These are phyloP conservation scores for Macropodus opercularis DNA, from an alignment of 2,797 vertebrate genomes.

Conservation along the genomic window DNA sequence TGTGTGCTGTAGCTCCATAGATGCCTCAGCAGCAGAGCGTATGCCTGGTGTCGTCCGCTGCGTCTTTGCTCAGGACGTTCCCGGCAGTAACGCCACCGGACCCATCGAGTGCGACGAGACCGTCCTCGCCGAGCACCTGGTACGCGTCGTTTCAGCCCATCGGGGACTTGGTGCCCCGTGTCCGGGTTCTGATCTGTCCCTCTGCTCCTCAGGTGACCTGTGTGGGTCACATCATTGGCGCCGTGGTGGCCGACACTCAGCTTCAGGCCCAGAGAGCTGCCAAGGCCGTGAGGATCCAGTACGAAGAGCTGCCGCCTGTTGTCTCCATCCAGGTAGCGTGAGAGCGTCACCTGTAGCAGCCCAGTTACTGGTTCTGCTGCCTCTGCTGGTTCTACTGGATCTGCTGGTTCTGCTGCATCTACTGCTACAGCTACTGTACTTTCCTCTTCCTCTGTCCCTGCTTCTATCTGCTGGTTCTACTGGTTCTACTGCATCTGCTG, in stretches of 20 bases:
- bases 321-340: conserved; percentile 95
- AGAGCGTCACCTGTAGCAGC: too few relatives aligned
- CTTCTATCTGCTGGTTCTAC: too few relatives aligned
- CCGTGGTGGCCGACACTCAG: conserved; percentile 90
- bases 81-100: conserved; percentile 88
- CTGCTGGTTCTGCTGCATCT: too few relatives aligned
- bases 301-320: conserved; percentile 87
- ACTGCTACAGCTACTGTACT: too few relatives aligned
- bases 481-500: too few relatives aligned
- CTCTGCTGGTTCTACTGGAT: too few relatives aligned
- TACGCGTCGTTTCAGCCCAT: not conserved
- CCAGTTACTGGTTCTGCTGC: too few relatives aligned
- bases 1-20: conserved; percentile 77
- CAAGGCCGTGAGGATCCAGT: conserved; percentile 86
- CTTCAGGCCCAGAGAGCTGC: conserved; percentile 90
- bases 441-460: too few relatives aligned
- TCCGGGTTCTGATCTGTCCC: not conserved
- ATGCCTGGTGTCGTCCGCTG: conserved; percentile 87
- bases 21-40: conserved; percentile 80
- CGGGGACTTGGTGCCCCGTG: conserved; percentile 11
- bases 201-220: conserved; percentile 87
- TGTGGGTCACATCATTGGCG: conserved; percentile 93
- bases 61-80: conserved; percentile 86
- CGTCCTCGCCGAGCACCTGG: conserved; percentile 85
- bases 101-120: conserved; percentile 83